A percentile compares a stretch with the other conserved stretches of the same genome.
Evolutionary conservation across 2,888 invertebrate genomes (phyloP).

Genomic region (Eupeodes latifasciatus): DNA sequence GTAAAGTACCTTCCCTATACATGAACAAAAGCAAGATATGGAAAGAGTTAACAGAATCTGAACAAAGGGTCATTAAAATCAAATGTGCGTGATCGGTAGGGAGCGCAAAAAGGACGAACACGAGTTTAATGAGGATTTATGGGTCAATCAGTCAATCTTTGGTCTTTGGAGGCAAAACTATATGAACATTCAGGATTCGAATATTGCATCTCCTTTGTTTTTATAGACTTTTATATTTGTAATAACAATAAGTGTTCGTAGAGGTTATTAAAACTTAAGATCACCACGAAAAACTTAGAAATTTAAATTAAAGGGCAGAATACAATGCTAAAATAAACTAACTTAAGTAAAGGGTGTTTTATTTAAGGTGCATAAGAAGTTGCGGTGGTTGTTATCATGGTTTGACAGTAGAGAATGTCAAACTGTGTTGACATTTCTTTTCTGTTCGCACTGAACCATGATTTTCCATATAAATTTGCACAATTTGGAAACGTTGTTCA

Average conservation of each 20-base stretch:
- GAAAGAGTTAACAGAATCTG: not conserved
- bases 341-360: too few species aligned
- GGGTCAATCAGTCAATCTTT: constrained; percentile 65
- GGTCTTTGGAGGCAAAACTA: constrained; percentile 24
- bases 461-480: too few species aligned
- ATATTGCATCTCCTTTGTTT: constrained; percentile 39
- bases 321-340: too few species aligned
- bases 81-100: constrained; percentile 52
- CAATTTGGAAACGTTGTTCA: too few species aligned
- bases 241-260: not conserved
- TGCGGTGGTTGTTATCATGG: too few species aligned
- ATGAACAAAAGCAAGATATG: not conserved
- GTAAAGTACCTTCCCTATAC: not conserved
- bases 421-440: too few species aligned
- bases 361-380: too few species aligned
- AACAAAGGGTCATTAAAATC: constrained; percentile 62
- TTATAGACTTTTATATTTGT: constrained; percentile 24
- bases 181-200: constrained; percentile 19
- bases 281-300: too few species aligned
- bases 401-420: too few species aligned
- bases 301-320: too few species aligned
- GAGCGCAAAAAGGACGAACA: constrained; percentile 48
- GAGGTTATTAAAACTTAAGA: not conserved
- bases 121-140: constrained; percentile 69
- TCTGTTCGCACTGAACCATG: too few species aligned